Percentiles rank a stretch among this genome's conserved stretches.
Evolutionary conservation across 1,140 invertebrate genomes (phyloP).

Genomic region (Anastatus disparis): DNA sequence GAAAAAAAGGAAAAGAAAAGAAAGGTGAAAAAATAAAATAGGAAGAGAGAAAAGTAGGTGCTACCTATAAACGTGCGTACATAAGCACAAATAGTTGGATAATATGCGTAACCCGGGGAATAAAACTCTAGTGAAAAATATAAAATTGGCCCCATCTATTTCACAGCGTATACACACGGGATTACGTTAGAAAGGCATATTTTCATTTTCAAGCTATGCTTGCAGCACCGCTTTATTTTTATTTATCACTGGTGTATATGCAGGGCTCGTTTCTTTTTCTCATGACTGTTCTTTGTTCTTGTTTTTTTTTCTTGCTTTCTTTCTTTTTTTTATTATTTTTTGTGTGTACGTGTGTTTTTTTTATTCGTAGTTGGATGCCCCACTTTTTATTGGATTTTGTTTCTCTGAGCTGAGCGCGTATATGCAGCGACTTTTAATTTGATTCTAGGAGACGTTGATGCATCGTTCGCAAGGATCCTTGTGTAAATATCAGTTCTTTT

Average conservation of each 20-base stretch:
- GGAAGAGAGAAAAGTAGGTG: too few species aligned
- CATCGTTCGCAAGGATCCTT: neutral
- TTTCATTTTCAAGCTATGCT: constrained; percentile 36
- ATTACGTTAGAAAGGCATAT: constrained; percentile 43
- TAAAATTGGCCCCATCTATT: constrained; percentile 62
- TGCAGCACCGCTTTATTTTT: constrained; percentile 15
- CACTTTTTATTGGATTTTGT: constrained; percentile 19
- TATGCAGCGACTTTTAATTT: constrained; percentile 34
- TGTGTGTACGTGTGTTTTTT: neutral
- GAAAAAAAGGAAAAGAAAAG: too few species aligned
- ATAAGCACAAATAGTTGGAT: too few species aligned
- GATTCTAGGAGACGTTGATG: constrained; percentile 28
- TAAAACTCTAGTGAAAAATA: too few species aligned
- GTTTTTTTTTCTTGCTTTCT: neutral
- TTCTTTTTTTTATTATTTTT: too few species aligned
- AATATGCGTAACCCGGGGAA: too few species aligned
- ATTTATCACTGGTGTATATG: constrained; percentile 4
- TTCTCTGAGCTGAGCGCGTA: neutral
- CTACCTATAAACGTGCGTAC: too few species aligned
- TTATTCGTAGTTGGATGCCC: neutral
- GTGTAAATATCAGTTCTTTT: constrained; percentile 26
- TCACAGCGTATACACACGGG: constrained; percentile 44
- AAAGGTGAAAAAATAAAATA: too few species aligned
- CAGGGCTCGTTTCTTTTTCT: too few species aligned
- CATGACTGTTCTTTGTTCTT: too few species aligned